Conservation (phyloP, 2,797 vertebrate genomes). For the Petrocephalus sullivani region DNA sequence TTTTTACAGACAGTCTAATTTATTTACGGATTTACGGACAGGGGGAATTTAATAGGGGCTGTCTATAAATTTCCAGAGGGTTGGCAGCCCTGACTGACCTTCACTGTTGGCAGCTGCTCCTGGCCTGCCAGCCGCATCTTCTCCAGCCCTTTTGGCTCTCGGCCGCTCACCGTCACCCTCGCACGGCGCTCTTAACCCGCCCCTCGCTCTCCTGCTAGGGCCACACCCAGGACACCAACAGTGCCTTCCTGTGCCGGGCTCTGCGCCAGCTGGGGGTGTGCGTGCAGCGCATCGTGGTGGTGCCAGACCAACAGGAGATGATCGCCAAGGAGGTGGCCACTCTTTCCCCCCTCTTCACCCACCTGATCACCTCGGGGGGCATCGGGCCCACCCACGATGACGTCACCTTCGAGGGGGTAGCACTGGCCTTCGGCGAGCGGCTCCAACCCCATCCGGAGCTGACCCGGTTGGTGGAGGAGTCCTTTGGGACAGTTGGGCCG, state of each 20-base stretch:
- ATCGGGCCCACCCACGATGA: conserved; percentile 94
- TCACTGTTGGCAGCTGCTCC: background rate
- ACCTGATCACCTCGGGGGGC: conserved; percentile 85
- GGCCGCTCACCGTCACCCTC: background rate
- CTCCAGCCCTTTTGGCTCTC: too few relatives aligned
- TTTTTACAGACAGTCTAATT: background rate
- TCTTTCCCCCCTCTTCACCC: conserved; percentile 73
- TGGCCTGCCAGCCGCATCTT: background rate
- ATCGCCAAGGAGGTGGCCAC: conserved; percentile 76
- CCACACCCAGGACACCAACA: conserved; percentile 88
- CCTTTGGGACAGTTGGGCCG: conserved; percentile 57
- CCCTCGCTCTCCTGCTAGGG: conserved; percentile 62
- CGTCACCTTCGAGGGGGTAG: conserved; percentile 85
- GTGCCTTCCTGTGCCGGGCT: conserved; percentile 75
- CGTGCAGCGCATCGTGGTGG: conserved; percentile 76
- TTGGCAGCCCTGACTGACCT: background rate
- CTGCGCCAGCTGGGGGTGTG: conserved; percentile 79
- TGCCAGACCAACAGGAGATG: conserved; percentile 75
- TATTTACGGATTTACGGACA: background rate
- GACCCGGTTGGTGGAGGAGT: conserved; percentile 59
- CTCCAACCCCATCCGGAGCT: conserved; percentile 75
- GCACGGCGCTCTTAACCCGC: background rate
- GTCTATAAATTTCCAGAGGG: background rate
- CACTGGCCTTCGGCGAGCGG: conserved; percentile 76
- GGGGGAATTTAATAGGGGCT: background rate